Base-by-base conservation (phyloP, 2,113 vertebrate genomes). In the Noctilio leporinus region DNA sequence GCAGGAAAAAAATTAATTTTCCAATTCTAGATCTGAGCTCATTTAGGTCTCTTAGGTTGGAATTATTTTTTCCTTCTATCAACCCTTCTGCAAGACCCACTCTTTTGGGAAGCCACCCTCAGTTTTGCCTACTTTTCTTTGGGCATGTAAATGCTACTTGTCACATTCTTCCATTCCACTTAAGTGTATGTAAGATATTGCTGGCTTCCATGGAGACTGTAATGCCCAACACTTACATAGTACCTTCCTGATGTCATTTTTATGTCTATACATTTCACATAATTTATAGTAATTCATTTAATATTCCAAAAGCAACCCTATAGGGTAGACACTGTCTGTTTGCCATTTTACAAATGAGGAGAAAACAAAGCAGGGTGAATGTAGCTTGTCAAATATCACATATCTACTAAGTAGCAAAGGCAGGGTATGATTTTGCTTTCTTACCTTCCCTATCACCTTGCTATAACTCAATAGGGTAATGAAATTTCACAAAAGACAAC, bases 401-500 rank as follows among this genome's bases (percentile, higher is more conserved):
- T 3, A 26, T 67, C 7, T 65, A 45, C 47, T 35, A 49, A 91
- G 33, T 20, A 47, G 10, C 43, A 85, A 9, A 80, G 2, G 28
- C 22, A 69, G 4, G 20, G 22, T 40, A 22, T 38, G 24, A 51
- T 10, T 55, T 83, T 80, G 15, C 69, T 92, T 64, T 87, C 20
- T 77, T 67, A 59, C 38, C 53, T 70, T 51, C 22, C 26, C 30
- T n/a, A 70, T 22, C 4, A 69, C 7, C n/a, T 70, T 20, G 19
- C 43, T n/a, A 33, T 26, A 94, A 82, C 24, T 73, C 6, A 65
- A 78, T 7, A 55, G 9, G 64, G 38, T 49, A 73, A 70, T 22
- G 7, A 86, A 91, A 67, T 5, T 62, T 84, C 22, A 75, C 38
- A 47, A 78, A 70, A 89, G 30, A 40, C 10, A 94, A 92, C 64